Evolutionary conservation across 2,113 vertebrate genomes (phyloP), one percentile per base, ranked within the genome.

Genomic region (Cynoglossus semilaevis): DNA sequence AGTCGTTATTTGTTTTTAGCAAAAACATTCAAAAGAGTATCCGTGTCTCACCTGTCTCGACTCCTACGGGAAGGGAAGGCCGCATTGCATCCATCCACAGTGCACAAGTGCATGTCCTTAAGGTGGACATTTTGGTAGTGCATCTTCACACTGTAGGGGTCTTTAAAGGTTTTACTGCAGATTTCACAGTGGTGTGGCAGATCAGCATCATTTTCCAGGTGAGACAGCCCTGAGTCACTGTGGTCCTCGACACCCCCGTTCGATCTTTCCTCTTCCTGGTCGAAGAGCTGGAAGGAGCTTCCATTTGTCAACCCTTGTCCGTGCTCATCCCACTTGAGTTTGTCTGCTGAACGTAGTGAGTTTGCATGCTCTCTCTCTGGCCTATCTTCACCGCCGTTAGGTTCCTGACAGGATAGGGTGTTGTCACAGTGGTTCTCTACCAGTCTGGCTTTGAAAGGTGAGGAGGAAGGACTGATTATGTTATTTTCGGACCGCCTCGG

Each of bases 151-250:
- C 95, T 94, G 81, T 94, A 94, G 7, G 93, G 90, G 53, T 95
- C 98, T 85, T 96, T 97, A 86, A 98, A 99, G 57, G 91, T 93
- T 89, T 98, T 96, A 77, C 90, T 92, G 88, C 96, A 98, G 89
- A 96, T 91, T 81, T 94, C 92, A 57, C 95, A 98, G 80, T 94
- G 92, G 82, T 94, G 92, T 50, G 86, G 87, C 53, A 81, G 81
- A 54, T 93, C 91, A 46, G 92, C 41, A 4, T 87, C 86, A 8
- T 85, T 86, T 51, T 89, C 85, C 8, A 79, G 55, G 59, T 71
- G 91, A 61, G 81, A 58, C 37, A 89, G 81, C 38, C 75, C 80
- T 42, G 86, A 88, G 70, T 90, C 85, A 1, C 58, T 36, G 29
- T 87, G 74, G 34, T 92, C 88, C 52, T 92, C 88, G 1, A 83